Conservation (phyloP, 1,140 invertebrate genomes). For the Dreissena rostriformis region DNA sequence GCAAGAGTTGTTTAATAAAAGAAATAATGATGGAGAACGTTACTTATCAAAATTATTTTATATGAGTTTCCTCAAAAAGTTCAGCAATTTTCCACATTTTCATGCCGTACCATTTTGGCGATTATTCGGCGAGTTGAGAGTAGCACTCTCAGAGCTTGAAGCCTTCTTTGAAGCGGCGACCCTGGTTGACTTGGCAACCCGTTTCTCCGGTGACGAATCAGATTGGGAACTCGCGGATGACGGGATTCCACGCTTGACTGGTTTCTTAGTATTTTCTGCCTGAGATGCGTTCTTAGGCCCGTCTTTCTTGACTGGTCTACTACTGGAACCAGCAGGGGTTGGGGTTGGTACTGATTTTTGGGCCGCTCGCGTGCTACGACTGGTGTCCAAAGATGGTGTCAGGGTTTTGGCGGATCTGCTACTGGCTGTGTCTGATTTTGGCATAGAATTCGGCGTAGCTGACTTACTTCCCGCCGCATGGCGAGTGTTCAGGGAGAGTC, state of each 20-base stretch:
- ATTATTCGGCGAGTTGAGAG: background rate
- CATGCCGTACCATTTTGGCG: too few species aligned
- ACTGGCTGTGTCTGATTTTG: background rate
- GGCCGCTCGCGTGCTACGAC: background rate
- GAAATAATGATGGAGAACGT: too few species aligned
- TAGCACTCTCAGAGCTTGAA: background rate
- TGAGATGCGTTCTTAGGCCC: background rate
- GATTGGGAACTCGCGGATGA: constrained; percentile 13
- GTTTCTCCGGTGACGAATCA: constrained; percentile 33
- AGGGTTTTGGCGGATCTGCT: background rate
- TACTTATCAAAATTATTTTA: too few species aligned
- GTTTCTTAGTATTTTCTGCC: background rate
- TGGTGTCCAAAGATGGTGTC: background rate
- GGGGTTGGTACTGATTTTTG: background rate
- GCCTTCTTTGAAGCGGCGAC: background rate
- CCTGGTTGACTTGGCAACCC: background rate
- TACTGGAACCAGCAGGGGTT: background rate
- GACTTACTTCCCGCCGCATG: too few species aligned
- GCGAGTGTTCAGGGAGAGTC: too few species aligned
- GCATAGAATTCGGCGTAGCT: background rate
- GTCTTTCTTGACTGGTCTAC: background rate
- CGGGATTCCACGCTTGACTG: background rate
- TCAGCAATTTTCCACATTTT: too few species aligned
- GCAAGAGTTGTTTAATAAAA: too few species aligned
- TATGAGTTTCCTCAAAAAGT: too few species aligned